Evolutionary conservation across 2,113 vertebrate species (phyloP).

Genomic region (Thalassarche chlororhynchos): DNA sequence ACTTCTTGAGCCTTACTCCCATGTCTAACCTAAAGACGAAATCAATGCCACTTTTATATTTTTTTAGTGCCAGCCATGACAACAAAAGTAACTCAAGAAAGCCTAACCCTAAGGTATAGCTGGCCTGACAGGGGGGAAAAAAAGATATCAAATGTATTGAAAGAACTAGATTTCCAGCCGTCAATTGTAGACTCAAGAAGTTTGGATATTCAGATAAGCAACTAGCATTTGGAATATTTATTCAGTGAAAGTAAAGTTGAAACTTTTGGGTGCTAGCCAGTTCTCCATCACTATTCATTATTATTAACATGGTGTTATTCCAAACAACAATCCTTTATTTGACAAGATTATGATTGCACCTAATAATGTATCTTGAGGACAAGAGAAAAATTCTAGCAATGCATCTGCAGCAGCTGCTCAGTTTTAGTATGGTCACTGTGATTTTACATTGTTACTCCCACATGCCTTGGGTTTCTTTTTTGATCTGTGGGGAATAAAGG

Average conservation of each 20-base stretch:
- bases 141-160: neutral
- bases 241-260: neutral
- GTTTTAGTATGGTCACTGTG: neutral
- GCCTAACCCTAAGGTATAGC: neutral
- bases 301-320: neutral
- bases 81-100: neutral
- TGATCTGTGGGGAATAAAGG: neutral
- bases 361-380: neutral
- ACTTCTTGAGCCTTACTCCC: neutral
- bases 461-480: neutral
- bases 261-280: neutral
- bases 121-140: fast-evolving
- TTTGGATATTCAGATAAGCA: neutral
- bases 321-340: neutral
- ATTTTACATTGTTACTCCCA: neutral
- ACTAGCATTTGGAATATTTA: neutral
- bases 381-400: neutral
- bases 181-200: neutral
- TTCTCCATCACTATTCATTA: neutral
- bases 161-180: neutral
- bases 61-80: neutral
- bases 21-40: neutral
- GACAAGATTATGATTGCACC: neutral
- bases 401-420: neutral
- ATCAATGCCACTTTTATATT: neutral